These are phyloP conservation scores for Smutsia temminckii DNA, from an alignment of 2,797 vertebrate genomes.

Conservation along the genomic window DNA sequence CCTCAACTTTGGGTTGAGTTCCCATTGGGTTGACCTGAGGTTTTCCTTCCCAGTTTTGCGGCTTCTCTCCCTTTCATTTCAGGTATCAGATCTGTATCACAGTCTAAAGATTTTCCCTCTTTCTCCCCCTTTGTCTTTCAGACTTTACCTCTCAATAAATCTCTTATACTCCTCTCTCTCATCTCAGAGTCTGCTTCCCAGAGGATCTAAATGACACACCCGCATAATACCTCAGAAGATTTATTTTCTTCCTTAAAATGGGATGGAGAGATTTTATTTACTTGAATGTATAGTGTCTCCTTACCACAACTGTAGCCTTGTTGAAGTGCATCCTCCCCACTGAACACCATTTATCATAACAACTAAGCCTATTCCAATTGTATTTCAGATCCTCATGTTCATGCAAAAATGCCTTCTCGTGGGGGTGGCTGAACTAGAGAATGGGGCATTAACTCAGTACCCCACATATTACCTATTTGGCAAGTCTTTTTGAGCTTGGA, in stretches of 20 bases:
- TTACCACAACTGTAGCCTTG: background rate
- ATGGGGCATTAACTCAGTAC: constrained; percentile 12
- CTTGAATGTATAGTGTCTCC: background rate
- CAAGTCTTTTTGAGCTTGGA: constrained; percentile 3
- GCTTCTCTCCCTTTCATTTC: background rate
- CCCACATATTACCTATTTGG: background rate
- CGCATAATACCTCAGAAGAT: background rate
- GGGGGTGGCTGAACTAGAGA: constrained; percentile 24
- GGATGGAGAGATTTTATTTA: background rate
- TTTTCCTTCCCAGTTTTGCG: background rate
- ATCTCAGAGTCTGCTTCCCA: background rate
- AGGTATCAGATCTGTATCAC: background rate
- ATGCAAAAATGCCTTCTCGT: constrained; percentile 46
- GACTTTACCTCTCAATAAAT: background rate
- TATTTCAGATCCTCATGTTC: background rate
- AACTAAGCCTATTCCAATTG: constrained; percentile 20
- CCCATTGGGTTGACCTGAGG: background rate
- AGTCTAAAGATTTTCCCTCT: background rate
- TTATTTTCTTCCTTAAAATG: constrained; percentile 10
- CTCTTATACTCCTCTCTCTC: background rate
- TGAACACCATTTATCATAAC: background rate
- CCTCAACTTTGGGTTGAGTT: background rate
- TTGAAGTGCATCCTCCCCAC: background rate
- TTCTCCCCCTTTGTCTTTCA: background rate
- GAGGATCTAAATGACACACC: background rate